These are phyloP conservation scores for Montipora sp. DNA, from an alignment of 64 coral and sea anemone species.

Conservation along the genomic window DNA sequence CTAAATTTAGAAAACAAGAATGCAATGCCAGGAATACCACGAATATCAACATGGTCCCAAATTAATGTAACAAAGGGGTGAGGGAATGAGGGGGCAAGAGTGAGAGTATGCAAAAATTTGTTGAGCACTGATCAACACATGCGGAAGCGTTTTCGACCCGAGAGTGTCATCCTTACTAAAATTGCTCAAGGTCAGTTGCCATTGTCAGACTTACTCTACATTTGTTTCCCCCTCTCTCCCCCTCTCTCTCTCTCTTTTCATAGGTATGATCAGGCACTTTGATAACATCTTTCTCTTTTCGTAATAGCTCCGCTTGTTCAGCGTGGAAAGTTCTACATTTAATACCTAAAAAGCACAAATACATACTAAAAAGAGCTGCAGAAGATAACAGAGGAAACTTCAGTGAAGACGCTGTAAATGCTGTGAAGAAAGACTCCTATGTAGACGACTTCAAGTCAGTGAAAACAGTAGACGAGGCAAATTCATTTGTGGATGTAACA, in stretches of 20 bases:
- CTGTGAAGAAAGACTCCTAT: slow-evolving; percentile 58
- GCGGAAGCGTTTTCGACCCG: no score
- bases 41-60: no score
- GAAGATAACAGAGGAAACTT: slow-evolving; percentile 3
- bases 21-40: no score
- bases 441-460: slow-evolving; percentile 72
- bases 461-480: background rate
- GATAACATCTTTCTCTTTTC: background rate
- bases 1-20: no score
- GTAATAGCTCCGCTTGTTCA: background rate
- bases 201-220: no score
- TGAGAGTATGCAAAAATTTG: no score
- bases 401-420: slow-evolving; percentile 43
- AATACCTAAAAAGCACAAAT: background rate
- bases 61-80: no score
- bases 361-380: slow-evolving; percentile 40
- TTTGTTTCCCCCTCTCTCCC: no score
- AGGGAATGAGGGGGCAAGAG: no score
- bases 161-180: no score
- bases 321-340: background rate
- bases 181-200: no score
- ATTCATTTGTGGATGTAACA: background rate
- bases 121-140: no score
- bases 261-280: background rate
- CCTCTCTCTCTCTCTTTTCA: background rate